These are phyloP conservation scores for Drosophila leonis DNA, from an alignment of 2,888 invertebrate genomes.

Conservation along the genomic window DNA sequence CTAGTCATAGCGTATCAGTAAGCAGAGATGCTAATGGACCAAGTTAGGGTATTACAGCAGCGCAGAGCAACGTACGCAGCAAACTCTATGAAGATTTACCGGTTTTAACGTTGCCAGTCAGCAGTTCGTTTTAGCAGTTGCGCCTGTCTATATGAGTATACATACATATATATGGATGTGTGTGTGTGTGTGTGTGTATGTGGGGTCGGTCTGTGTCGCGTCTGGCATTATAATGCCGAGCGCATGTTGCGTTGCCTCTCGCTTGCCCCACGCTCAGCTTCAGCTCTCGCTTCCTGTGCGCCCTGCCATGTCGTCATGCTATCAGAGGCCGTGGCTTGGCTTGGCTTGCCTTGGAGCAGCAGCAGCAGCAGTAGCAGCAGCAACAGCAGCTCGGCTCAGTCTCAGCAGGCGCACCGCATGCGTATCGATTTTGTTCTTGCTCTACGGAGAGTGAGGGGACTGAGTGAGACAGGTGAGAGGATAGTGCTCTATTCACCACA, in stretches of 20 bases:
- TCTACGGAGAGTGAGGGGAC: neutral
- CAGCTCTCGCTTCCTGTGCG: conserved; percentile 67
- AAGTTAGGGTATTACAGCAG: conserved; percentile 35
- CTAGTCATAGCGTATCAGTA: neutral
- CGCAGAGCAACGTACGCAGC: conserved; percentile 61
- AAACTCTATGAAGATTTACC: conserved; percentile 80
- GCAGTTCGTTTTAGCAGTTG: conserved; percentile 64
- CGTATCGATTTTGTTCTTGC: conserved; percentile 70
- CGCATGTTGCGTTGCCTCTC: conserved; percentile 60
- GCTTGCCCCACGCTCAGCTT: conserved; percentile 55
- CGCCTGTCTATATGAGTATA: conserved; percentile 21
- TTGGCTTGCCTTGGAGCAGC: conserved; percentile 16
- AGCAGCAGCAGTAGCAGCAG: conserved; percentile 1
- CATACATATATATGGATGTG: neutral
- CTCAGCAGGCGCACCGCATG: conserved; percentile 43
- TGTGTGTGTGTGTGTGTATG: conserved; percentile 17
- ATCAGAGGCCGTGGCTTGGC: conserved; percentile 53
- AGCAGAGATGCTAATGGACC: neutral
- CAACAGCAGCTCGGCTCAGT: conserved; percentile 6
- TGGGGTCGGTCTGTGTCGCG: conserved; percentile 69
- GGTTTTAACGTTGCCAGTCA: conserved; percentile 81
- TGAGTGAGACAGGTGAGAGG: conserved; percentile 32
- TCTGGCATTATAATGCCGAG: conserved; percentile 75
- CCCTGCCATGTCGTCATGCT: conserved; percentile 74
- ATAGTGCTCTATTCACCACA: conserved; percentile 51